Conservation (phyloP, 2,113 vertebrate species). For the Miniopterus natalensis region DNA sequence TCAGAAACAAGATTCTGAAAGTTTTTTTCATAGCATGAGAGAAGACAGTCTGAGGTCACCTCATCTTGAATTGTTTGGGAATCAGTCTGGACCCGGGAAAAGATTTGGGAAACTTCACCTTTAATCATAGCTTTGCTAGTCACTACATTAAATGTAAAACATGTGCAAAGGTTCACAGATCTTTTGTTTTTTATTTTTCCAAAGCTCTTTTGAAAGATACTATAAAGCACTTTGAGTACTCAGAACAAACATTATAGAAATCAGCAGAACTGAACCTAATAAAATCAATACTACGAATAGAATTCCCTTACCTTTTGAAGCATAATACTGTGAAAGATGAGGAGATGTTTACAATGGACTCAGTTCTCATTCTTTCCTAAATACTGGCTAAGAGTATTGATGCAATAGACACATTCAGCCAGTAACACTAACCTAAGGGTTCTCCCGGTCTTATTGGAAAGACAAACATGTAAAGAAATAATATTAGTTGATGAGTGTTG, state of each 20-base stretch:
- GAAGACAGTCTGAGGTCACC: background rate
- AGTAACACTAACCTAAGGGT: background rate
- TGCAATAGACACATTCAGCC: background rate
- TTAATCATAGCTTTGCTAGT: background rate
- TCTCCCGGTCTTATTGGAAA: background rate
- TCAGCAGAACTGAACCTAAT: background rate
- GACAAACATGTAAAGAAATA: background rate
- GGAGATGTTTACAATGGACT: conserved; percentile 59
- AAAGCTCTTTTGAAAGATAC: background rate
- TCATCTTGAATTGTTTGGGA: background rate
- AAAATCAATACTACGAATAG: background rate
- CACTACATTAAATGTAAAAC: conserved; percentile 29
- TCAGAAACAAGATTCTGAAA: conserved; percentile 36
- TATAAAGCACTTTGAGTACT: conserved; percentile 46
- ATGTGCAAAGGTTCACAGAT: background rate
- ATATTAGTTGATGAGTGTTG: background rate
- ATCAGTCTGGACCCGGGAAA: background rate
- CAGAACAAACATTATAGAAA: background rate
- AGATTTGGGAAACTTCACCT: background rate
- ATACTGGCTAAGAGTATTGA: conserved; percentile 63
- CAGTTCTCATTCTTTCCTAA: conserved; percentile 59
- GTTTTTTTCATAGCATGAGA: background rate
- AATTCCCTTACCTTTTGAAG: background rate
- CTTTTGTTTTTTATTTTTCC: background rate
- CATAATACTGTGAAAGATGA: background rate